These are phyloP conservation scores for Drosophila setosimentum DNA, from an alignment of 2,888 invertebrate species.

Conservation along the genomic window DNA sequence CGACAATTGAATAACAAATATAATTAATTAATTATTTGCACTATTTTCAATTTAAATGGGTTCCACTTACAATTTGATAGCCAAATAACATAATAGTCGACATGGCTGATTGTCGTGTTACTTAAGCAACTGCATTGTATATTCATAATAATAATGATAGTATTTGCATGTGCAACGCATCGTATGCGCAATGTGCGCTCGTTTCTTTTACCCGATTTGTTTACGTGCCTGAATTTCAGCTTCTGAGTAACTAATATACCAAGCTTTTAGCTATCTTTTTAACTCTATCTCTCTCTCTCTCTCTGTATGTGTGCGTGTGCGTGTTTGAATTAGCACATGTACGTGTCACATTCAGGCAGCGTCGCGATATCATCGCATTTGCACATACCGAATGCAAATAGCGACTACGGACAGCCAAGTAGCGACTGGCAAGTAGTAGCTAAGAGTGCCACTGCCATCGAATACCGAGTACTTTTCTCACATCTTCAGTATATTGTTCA, in stretches of 20 bases:
- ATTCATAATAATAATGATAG: constrained; percentile 50
- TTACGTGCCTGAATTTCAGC: constrained; percentile 54
- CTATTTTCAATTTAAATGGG: neutral
- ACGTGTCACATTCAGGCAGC: constrained; percentile 67
- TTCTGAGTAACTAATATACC: constrained; percentile 35
- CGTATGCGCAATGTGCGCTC: constrained; percentile 65
- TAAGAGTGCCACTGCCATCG: neutral
- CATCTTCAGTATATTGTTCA: constrained; percentile 42
- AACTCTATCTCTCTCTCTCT: constrained; percentile 3
- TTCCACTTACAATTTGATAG: neutral
- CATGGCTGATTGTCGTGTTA: constrained; percentile 1
- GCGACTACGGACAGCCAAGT: constrained; percentile 12
- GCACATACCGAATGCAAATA: constrained; percentile 59
- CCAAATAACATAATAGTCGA: constrained; percentile 6
- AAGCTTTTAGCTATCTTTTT: constrained; percentile 22
- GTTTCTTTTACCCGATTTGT: constrained; percentile 38
- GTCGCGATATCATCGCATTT: constrained; percentile 57
- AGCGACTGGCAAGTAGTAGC: constrained; percentile 5
- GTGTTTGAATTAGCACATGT: constrained; percentile 71
- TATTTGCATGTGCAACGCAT: constrained; percentile 65
- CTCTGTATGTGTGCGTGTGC: constrained; percentile 24
- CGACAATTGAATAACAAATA: neutral
- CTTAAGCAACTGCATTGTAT: constrained; percentile 36
- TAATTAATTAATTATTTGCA: neutral
- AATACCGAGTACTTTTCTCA: constrained; percentile 31